Percentiles rank a stretch among this genome's conserved stretches.
Evolutionary conservation across 2,113 vertebrate genomes (phyloP).

Genomic region (Trinectes maculatus): DNA sequence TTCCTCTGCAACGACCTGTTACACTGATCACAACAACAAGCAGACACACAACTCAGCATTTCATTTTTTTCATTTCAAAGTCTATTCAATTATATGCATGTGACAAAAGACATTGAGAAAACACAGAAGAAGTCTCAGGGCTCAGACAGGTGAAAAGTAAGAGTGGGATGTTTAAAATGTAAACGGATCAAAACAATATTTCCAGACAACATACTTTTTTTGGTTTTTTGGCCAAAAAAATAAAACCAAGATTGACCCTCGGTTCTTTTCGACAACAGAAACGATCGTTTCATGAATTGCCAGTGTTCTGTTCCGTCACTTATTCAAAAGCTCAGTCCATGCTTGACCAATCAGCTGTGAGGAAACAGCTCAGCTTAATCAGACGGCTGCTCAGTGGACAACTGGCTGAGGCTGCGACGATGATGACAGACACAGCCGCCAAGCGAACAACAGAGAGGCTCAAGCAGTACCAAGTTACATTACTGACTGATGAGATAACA

Average conservation of each 20-base stretch:
- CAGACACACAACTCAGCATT: no score
- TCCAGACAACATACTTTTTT: not conserved
- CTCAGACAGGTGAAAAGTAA: no score
- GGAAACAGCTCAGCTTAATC: slow-evolving; percentile 13
- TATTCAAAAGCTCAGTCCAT: not conserved
- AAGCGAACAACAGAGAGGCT: not conserved
- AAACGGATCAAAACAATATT: no score
- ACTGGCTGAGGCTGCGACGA: not conserved
- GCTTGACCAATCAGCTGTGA: slow-evolving; percentile 15
- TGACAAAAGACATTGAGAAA: no score
- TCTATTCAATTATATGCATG: no score
- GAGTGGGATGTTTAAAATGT: no score
- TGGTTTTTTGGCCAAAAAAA: no score
- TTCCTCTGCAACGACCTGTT: not conserved
- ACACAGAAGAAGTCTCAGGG: no score
- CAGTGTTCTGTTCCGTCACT: not conserved
- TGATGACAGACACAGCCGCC: not conserved
- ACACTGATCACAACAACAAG: not conserved
- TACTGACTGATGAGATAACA: not conserved
- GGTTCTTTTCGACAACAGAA: not conserved
- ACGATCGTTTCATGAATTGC: not conserved
- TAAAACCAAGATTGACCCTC: not conserved
- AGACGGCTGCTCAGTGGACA: no score
- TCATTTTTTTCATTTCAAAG: no score
- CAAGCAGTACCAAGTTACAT: not conserved